Evolutionary conservation across 1,140 invertebrate species (phyloP), one percentile per base, ranked within the genome.

Genomic region (Drosophila pallidifrons): DNA sequence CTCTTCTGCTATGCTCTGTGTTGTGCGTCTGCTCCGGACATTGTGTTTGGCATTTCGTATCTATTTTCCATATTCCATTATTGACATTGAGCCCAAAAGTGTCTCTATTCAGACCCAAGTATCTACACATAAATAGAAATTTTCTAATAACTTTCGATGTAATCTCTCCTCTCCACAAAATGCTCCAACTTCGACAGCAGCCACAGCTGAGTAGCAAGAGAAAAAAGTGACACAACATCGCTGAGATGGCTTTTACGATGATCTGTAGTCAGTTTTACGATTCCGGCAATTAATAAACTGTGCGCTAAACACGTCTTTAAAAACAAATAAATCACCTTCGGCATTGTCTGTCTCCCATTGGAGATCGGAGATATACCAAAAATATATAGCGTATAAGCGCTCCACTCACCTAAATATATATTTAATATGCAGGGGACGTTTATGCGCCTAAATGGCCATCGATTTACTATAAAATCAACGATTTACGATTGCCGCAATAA

Each of bases 291-390:
- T 78, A 80, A 70, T 47, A 70, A 69, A 63, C 66, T 51, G 68
- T 59, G 78, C 69, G 78, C 78, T 85, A 79, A 90, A 89, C 85
- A 89, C 86, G 85, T 89, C 78, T 90, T 89, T 85, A 90, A 89
- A 89, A 85, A 65, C 69, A 90, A 79, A 89, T 90, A 89, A 89
- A 90, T 89, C 85, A 89, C 77, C 68, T 75, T 25, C 43, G 47
- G 71, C 35, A 74, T 72, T 67, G 77, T 77, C 49, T 46, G 73
- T 49, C 54, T 15, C 25, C 47, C 46, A 51, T 77, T 69, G 25
- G 25, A 73, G 28, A 66, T 46, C n/a, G 41, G 11, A 13, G 41
- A 55, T 67, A 57, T 61, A 61, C 51, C 32, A 54, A 57, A 61
- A 49, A 47, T 20, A 46, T 55, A 32, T 15, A 57, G 7, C 35